A percentile compares a stretch with the other conserved stretches of the same genome.
These are phyloP conservation scores for Sebastes trivittatus DNA, from an alignment of 2,797 vertebrate species.

Conservation along the genomic window DNA sequence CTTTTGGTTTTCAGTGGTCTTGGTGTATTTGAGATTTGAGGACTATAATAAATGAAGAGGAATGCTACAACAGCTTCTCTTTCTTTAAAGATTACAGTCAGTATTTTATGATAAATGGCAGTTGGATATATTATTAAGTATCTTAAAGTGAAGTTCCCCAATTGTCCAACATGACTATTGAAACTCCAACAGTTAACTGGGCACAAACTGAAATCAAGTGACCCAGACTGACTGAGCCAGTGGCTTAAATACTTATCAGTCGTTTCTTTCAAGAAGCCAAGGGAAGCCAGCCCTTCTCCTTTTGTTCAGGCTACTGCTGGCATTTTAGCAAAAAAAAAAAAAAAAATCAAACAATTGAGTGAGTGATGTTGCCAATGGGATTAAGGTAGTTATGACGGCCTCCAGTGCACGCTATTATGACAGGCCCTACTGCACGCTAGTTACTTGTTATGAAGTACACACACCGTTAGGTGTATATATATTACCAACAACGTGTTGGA, in stretches of 20 bases:
- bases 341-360: not conserved
- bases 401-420: not conserved
- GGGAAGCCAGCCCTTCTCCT: no score
- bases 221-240: not conserved
- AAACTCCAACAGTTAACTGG: not conserved
- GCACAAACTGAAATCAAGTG: not conserved
- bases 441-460: not conserved
- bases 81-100: not conserved
- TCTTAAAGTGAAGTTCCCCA: not conserved
- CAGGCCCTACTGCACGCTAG: not conserved
- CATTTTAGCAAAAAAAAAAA: not conserved
- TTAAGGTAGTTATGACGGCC: not conserved
- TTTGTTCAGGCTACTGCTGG: not conserved
- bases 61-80: not conserved
- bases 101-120: not conserved
- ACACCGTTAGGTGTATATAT: not conserved
- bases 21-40: not conserved
- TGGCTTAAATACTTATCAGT: not conserved
- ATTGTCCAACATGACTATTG: not conserved
- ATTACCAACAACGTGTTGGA: not conserved
- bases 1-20: not conserved
- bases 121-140: not conserved
- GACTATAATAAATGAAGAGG: no score
- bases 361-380: not conserved
- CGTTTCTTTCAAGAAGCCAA: not conserved